These are phyloP conservation scores for Cercopithecus mona DNA, from an alignment of 2,113 vertebrate genomes.

Conservation along the genomic window DNA sequence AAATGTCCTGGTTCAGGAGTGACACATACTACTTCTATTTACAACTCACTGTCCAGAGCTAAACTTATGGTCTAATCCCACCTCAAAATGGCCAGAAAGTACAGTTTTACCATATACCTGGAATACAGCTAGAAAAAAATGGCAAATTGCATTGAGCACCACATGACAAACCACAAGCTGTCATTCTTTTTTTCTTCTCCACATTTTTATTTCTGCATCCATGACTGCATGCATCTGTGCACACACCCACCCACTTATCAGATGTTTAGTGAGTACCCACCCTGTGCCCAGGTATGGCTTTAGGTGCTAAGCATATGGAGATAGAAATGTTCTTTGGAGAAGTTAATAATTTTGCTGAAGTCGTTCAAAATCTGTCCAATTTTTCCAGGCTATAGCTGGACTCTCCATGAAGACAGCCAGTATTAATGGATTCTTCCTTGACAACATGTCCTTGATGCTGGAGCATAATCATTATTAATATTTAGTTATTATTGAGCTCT, in stretches of 20 bases:
- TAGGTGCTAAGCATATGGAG: neutral
- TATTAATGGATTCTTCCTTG: neutral
- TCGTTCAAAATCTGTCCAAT: neutral
- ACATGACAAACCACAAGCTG: neutral
- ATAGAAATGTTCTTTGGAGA: neutral
- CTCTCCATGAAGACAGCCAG: neutral
- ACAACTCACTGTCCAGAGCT: neutral
- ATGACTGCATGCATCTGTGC: neutral
- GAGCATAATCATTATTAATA: neutral
- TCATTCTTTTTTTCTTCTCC: neutral
- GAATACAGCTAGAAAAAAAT: neutral
- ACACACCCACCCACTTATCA: neutral
- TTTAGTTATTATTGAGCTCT: constrained; percentile 25
- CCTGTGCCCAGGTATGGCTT: neutral
- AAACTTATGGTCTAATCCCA: neutral
- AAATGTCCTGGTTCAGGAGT: neutral
- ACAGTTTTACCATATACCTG: neutral
- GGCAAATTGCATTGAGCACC: neutral
- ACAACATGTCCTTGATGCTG: neutral
- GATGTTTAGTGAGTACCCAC: neutral
- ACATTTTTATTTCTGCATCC: neutral
- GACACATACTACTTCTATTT: neutral
- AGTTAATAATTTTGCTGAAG: neutral
- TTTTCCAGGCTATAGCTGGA: neutral
- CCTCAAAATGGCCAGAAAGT: neutral